Evolutionary conservation across 2,113 vertebrate genomes (phyloP), one percentile per base, ranked within the genome.

Genomic region (Brienomyrus longianalis): DNA sequence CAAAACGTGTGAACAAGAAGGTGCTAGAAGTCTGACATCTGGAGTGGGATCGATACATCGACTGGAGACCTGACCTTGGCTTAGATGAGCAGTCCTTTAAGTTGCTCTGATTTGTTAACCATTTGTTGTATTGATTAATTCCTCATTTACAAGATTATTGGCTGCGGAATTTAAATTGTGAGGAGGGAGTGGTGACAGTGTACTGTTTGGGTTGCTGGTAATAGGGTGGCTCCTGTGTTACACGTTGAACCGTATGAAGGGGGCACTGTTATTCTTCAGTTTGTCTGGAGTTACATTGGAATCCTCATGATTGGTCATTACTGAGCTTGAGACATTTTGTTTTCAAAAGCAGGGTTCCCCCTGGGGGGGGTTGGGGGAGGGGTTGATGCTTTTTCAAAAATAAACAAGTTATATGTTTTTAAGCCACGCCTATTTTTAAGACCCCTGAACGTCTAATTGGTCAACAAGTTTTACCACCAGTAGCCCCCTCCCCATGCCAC

Each of bases 91-190:
- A 83, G 62, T 80, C 74, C 88, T 83, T 86, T 90, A 88, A 90
- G 88, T 86, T 27, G 6, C 83, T 86, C 45, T 90, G 23, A 59
- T 52, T 51, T 91, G 89, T 87, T 77, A 87, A 88, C 74, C 39
- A 35, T 89, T 91, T 80, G 87, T 17, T 27, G 27, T 45, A 89
- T 90, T 19, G 23, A 91, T 66, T 66, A 88, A 31, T 91, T 92
- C 50, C 88, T 90, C 62, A 90, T 93, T 92, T 92, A 88, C 92
- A 94, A 94, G 91, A 94, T 94, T 91, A 94, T 94, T 91, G 90
- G 91, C 91, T 92, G 31, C 90, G 92, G 89, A 66, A 92, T 91
- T 91, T 89, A 91, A 92, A 91, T 93, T 93, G 91, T 93, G 94
- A 91, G 92, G 91, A 86, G 11, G 66, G 89, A n/a, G 17, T 59